Evolutionary conservation across 1,140 invertebrate species (phyloP).

Genomic region (Mizuhopecten yessoensis): DNA sequence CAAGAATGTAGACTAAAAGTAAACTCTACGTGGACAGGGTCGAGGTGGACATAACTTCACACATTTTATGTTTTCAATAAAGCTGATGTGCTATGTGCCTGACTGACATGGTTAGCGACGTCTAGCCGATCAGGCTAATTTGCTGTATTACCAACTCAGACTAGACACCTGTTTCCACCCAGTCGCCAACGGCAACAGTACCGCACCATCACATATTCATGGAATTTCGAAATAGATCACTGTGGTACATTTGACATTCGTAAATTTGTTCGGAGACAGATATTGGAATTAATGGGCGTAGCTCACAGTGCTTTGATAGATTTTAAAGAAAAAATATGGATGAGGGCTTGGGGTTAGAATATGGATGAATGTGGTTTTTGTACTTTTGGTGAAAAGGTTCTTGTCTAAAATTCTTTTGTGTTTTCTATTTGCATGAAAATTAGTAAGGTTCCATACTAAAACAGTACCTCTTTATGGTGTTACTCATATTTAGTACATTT

Average conservation of each 20-base stretch:
- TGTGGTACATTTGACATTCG: not conserved
- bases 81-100: constrained; percentile 2
- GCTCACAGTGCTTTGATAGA: not conserved
- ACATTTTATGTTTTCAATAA: constrained; percentile 19
- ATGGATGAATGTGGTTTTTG: not conserved
- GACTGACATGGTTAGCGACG: not conserved
- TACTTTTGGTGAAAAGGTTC: not conserved
- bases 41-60: not conserved
- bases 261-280: not conserved
- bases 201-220: not conserved
- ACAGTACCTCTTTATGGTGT: too few relatives aligned
- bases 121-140: not conserved
- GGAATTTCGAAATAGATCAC: constrained; percentile 12
- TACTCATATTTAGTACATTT: too few relatives aligned
- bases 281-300: not conserved
- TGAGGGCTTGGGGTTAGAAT: constrained; percentile 37
- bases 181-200: not conserved
- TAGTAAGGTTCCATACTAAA: too few relatives aligned
- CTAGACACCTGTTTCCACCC: not conserved
- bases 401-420: not conserved
- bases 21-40: not conserved
- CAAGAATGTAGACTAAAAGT: too few relatives aligned
- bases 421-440: not conserved
- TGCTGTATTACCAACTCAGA: not conserved
- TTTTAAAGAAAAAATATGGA: not conserved